Percentiles rank a stretch among this genome's conserved stretches.
Evolutionary conservation across 1,140 invertebrate species (phyloP).

Genomic region (Acromyrmex echinatior): DNA sequence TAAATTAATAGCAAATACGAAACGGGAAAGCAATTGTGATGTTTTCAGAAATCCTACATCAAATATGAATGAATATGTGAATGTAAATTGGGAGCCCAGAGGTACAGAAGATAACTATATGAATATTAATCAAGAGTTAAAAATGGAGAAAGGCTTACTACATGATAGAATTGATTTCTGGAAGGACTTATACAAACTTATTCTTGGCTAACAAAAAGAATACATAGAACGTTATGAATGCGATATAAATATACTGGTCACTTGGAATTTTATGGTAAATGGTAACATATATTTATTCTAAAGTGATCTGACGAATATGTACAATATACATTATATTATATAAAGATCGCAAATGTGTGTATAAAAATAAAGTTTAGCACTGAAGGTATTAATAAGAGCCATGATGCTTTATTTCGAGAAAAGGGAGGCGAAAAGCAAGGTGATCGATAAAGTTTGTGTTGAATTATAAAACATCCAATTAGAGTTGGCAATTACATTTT

Average conservation of each 20-base stretch:
- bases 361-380: constrained; percentile 2
- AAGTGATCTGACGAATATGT: background rate
- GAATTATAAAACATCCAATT: constrained; percentile 14
- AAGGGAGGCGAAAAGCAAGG: background rate
- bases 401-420: background rate
- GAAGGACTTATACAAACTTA: constrained; percentile 78
- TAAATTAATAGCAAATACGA: background rate
- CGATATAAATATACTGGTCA: background rate
- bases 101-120: constrained; percentile 84
- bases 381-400: background rate
- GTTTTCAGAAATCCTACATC: constrained; percentile 86
- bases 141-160: constrained; percentile 83
- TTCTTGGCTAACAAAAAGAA: constrained; percentile 59
- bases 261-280: background rate
- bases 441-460: background rate
- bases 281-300: background rate
- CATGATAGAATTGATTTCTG: constrained; percentile 84
- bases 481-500: constrained; percentile 3
- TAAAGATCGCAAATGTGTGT: background rate
- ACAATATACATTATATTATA: background rate
- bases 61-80: constrained; percentile 77
- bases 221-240: background rate
- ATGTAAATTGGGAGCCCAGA: constrained; percentile 84
- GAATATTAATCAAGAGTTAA: constrained; percentile 81
- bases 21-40: background rate